Conservation (phyloP, 2,888 invertebrate species). For the Epicampocera succincta region DNA sequence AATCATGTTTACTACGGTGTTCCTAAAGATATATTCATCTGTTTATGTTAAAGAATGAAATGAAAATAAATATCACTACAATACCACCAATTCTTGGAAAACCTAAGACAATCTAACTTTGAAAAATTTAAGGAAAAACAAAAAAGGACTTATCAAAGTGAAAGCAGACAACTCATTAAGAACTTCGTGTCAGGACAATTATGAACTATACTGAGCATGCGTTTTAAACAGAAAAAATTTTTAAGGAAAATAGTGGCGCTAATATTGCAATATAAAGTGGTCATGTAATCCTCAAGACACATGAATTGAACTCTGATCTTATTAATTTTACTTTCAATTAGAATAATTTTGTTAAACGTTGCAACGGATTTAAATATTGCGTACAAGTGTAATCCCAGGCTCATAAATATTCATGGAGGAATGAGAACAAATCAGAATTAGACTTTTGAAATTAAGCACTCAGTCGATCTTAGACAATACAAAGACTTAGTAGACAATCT, state of each 20-base stretch:
- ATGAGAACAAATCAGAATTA: conserved; percentile 47
- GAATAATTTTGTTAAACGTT: not conserved
- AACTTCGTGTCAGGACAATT: not conserved
- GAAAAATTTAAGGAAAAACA: conserved; percentile 34
- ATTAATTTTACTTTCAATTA: too few relatives aligned
- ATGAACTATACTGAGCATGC: not conserved
- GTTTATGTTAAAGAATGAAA: conserved; percentile 20
- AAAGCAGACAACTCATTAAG: not conserved
- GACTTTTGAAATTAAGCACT: conserved; percentile 52
- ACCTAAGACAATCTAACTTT: not conserved
- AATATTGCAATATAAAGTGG: not conserved
- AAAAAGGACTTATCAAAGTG: conserved; percentile 36
- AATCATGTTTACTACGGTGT: conserved; percentile 11
- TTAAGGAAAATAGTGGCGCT: not conserved
- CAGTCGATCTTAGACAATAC: too few relatives aligned
- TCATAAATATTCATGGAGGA: conserved; percentile 39
- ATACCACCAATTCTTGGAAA: not conserved
- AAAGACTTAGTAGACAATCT: too few relatives aligned
- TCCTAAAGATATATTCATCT: not conserved
- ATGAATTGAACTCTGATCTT: too few relatives aligned
- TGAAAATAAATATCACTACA: not conserved
- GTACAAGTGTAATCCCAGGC: conserved; percentile 53
- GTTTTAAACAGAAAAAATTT: not conserved
- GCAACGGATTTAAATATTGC: conserved; percentile 22
- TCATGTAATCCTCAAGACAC: too few relatives aligned